phyloP scores from a whole-genome alignment of 2,797 vertebrate genomes.

The Novumbra hubbsi region DNA sequence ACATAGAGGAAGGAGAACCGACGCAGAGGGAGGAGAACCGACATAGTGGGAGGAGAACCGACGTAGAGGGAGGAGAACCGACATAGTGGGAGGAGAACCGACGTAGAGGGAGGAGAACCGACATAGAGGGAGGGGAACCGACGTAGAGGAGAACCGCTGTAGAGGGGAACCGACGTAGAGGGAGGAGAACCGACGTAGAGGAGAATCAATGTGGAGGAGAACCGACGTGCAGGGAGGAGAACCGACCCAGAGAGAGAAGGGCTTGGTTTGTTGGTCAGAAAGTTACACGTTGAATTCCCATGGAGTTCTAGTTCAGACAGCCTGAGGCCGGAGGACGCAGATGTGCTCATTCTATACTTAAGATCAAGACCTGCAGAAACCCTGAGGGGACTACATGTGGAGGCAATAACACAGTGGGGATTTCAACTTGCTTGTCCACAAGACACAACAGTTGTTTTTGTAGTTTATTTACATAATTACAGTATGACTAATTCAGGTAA shows the following conservation, averaged over 20 bases:
- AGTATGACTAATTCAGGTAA: too few relatives aligned
- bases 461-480: too few relatives aligned
- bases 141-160: too few relatives aligned
- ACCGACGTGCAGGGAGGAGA: too few relatives aligned
- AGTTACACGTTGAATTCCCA: neutral
- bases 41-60: too few relatives aligned
- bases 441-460: neutral
- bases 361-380: neutral
- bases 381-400: neutral
- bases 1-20: neutral
- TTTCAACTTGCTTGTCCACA: neutral
- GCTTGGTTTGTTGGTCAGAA: neutral
- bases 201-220: too few relatives aligned
- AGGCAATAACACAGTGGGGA: neutral
- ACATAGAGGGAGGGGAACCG: too few relatives aligned
- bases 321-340: neutral
- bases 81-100: neutral
- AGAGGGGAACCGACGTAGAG: neutral
- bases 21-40: neutral
- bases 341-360: neutral
- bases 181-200: neutral
- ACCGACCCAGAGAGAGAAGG: neutral
- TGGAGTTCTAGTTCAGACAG: neutral
- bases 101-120: neutral
- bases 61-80: too few relatives aligned